Evolutionary conservation across 2,113 vertebrate species (phyloP), one percentile per base, ranked within the genome.

Genomic region (Elanoides forficatus): DNA sequence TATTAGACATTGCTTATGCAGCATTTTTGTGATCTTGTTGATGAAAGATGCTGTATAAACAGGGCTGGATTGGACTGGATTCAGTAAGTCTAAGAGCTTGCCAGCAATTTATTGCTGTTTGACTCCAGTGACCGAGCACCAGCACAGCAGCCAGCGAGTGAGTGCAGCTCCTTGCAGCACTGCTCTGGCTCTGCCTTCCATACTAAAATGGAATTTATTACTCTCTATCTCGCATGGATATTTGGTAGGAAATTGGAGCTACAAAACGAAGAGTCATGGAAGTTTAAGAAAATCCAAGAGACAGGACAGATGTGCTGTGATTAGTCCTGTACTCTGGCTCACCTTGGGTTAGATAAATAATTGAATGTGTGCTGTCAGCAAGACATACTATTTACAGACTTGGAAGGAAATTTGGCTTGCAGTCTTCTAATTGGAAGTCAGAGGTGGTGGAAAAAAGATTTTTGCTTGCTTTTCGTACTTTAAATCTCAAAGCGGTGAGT

Each of bases 341-440:
- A 98, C 98, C 98, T 98, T 98, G 97, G 96, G 95, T 98, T 97
- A 95, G 97, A 98, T 95, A 97, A 97, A 97, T 97, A 98, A 94
- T 65, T 97, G 98, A 97, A 97, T 85, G 79, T 80, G 92, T 95
- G 96, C 98, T 29, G 11, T 96, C 96, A 94, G 81, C 93, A 86
- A 91, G 87, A 50, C 95, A 60, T 13, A 13, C 66, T 95, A 72
- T 95, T 96, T 83, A 72, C 80, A 95, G 94, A 55, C 67, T 23
- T 96, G 68, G 95, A 95, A 81, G 93, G 94, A 96, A 96, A 93
- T 96, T 93, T 97, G 97, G 95, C 96, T 91, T 78, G 27, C 40
- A 91, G 13, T 81, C 80, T 47, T 80, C 42, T 97, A 93, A 97
- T 72, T 98, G 93, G 92, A 98, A 98, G 95, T 97, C 87, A 95